These are phyloP conservation scores for Drosophila cracens DNA, from an alignment of 2,888 invertebrate species.

Conservation along the genomic window DNA sequence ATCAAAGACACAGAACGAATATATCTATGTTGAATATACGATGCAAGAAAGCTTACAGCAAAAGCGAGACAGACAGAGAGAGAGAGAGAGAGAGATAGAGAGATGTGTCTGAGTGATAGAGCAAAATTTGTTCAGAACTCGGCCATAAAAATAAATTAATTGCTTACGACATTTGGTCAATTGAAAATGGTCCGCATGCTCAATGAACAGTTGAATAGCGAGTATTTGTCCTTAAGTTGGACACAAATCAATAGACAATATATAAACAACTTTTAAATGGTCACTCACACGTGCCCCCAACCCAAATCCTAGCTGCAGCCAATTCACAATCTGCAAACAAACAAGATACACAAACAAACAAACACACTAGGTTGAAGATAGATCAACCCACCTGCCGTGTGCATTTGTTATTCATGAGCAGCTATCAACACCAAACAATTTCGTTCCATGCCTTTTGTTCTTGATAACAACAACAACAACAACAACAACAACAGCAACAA, in stretches of 20 bases:
- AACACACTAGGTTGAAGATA: constrained; percentile 3
- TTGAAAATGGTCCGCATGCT: constrained; percentile 39
- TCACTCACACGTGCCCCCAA: constrained; percentile 20
- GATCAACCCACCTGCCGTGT: constrained; percentile 62
- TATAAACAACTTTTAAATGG: constrained; percentile 54
- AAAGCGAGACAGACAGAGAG: neutral
- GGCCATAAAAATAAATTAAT: constrained; percentile 78
- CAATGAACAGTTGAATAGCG: neutral
- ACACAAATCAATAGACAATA: constrained; percentile 74
- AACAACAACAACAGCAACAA: constrained; percentile 28
- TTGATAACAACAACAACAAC: constrained; percentile 54
- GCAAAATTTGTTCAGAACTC: constrained; percentile 57
- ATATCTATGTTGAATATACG: neutral
- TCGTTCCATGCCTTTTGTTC: constrained; percentile 57
- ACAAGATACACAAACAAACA: constrained; percentile 9
- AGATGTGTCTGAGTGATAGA: neutral
- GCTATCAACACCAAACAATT: constrained; percentile 79
- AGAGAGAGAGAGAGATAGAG: neutral
- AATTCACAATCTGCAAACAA: constrained; percentile 22
- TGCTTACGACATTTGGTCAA: constrained; percentile 55
- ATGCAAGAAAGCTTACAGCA: neutral
- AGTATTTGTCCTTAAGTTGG: constrained; percentile 12
- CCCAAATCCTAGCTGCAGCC: neutral
- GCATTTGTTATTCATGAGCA: constrained; percentile 78
- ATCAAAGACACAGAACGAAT: constrained; percentile 46